Evolutionary conservation across 2,888 invertebrate species (phyloP).

Genomic region (Gnatocerus cornutus): DNA sequence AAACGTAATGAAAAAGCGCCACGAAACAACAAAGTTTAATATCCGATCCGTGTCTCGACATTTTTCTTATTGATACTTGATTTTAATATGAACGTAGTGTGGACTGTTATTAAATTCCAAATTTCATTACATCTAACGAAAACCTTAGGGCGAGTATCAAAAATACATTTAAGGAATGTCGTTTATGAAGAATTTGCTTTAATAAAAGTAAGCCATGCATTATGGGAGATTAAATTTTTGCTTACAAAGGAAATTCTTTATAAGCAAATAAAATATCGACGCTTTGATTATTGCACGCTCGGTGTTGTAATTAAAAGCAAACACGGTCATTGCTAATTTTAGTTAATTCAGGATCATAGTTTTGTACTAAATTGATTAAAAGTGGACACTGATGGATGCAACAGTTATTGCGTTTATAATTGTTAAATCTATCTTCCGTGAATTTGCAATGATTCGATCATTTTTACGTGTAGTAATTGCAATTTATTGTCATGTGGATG

Average conservation of each 20-base stretch:
- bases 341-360: background rate
- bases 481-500: background rate
- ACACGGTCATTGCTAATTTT: background rate
- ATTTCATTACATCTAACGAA: constrained; percentile 37
- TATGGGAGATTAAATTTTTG: constrained; percentile 37
- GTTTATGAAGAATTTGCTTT: constrained; percentile 36
- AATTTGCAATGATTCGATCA: background rate
- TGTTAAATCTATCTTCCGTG: constrained; percentile 1
- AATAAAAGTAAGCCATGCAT: constrained; percentile 43
- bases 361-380: constrained; percentile 4
- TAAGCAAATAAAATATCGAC: background rate
- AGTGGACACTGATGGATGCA: constrained; percentile 5
- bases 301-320: constrained; percentile 5
- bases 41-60: background rate
- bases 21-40: background rate
- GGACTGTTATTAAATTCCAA: constrained; percentile 42
- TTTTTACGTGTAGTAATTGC: background rate
- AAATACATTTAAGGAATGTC: constrained; percentile 41
- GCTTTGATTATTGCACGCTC: background rate
- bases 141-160: constrained; percentile 36
- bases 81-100: constrained; percentile 33
- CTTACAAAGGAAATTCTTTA: constrained; percentile 21
- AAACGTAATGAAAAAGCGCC: background rate
- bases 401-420: constrained; percentile 2
- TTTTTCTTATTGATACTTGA: constrained; percentile 1